Conservation (phyloP, 2,888 invertebrate genomes). For the Chaetoderma sp. region DNA sequence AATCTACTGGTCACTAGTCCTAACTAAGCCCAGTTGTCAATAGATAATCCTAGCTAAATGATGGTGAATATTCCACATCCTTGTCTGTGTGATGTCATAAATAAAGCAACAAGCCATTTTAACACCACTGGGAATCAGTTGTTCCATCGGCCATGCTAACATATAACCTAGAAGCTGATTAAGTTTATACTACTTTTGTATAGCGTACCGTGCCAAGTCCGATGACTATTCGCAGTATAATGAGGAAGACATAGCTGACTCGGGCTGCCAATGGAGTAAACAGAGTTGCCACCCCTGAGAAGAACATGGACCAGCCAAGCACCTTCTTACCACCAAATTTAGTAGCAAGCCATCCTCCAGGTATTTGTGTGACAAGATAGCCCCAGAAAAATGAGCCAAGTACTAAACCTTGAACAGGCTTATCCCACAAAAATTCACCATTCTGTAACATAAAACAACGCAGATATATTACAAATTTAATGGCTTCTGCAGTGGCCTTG, state of each 20-base stretch:
- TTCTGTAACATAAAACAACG: neutral
- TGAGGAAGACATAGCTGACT: conserved; percentile 28
- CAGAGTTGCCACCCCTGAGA: conserved; percentile 36
- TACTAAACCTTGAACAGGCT: conserved; percentile 4
- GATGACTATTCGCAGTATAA: conserved; percentile 36
- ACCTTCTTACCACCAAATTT: conserved; percentile 48
- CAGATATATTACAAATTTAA: too few relatives aligned
- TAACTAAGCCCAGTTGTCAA: too few relatives aligned
- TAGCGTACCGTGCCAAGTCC: conserved; percentile 41
- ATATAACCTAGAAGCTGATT: too few relatives aligned
- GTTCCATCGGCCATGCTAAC: too few relatives aligned
- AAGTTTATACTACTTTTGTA: too few relatives aligned
- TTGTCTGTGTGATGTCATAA: too few relatives aligned
- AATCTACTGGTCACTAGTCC: too few relatives aligned
- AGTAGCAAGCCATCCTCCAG: conserved; percentile 12
- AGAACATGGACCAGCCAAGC: conserved; percentile 51
- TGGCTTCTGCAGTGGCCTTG: too few relatives aligned
- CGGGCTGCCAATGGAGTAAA: conserved; percentile 40
- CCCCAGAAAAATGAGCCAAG: conserved; percentile 20
- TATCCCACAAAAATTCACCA: conserved; percentile 13
- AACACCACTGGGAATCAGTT: too few relatives aligned
- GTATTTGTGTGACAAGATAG: conserved; percentile 12
- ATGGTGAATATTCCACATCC: too few relatives aligned
- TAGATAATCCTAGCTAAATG: too few relatives aligned
- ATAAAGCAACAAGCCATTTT: too few relatives aligned